Evolutionary conservation across 2,888 invertebrate species (phyloP).

Genomic region (Clivina fossor): DNA sequence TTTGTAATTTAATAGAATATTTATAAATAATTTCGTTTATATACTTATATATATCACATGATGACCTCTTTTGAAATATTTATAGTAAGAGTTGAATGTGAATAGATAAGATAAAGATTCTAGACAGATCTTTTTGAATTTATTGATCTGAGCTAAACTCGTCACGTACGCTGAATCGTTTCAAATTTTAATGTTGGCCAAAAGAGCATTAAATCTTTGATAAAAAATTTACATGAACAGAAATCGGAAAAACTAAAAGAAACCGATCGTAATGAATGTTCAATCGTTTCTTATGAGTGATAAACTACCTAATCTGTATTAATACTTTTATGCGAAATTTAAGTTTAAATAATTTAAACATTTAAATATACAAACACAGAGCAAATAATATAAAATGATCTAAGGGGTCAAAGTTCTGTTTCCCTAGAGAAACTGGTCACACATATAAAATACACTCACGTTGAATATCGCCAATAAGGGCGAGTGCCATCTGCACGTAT

Average conservation of each 20-base stretch:
- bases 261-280: too few relatives aligned
- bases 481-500: conserved; percentile 23
- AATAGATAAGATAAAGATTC: too few relatives aligned
- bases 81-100: too few relatives aligned
- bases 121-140: background rate
- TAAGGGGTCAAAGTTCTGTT: conserved; percentile 3
- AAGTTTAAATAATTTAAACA: too few relatives aligned
- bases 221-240: conserved; percentile 9
- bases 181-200: conserved; percentile 14
- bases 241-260: conserved; percentile 5
- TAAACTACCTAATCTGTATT: too few relatives aligned
- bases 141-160: conserved; percentile 3
- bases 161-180: conserved; percentile 10
- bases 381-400: background rate
- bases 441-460: conserved; percentile 18
- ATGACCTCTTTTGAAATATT: too few relatives aligned
- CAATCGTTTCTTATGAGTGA: too few relatives aligned
- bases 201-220: conserved; percentile 17
- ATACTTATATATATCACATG: too few relatives aligned
- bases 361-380: conserved; percentile 1
- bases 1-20: too few relatives aligned
- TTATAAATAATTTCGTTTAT: too few relatives aligned
- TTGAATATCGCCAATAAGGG: conserved; percentile 26
- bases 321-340: too few relatives aligned
- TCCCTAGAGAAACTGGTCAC: conserved; percentile 11